Evolutionary conservation across 2,888 invertebrate genomes (phyloP).

Genomic region (Phalera bucephala): DNA sequence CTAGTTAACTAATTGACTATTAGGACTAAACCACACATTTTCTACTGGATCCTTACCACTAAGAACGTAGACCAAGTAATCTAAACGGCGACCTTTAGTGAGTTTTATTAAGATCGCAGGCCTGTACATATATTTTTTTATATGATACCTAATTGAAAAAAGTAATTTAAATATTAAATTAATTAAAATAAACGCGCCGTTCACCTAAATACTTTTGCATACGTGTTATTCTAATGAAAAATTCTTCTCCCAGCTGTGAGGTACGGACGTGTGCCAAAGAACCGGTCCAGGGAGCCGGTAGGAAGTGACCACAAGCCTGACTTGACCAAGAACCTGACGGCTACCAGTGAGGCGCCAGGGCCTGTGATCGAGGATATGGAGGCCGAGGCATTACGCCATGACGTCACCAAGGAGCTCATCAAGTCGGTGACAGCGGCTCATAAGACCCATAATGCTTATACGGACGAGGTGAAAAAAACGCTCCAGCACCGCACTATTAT

Average conservation of each 20-base stretch:
- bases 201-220: too few species aligned
- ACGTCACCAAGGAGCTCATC: slow-evolving; percentile 55
- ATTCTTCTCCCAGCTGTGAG: slow-evolving; percentile 90
- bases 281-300: slow-evolving; percentile 88
- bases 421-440: slow-evolving; percentile 87
- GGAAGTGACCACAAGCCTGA: slow-evolving; percentile 44
- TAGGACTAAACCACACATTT: too few species aligned
- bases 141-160: too few species aligned
- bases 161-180: too few species aligned
- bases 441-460: slow-evolving; percentile 93
- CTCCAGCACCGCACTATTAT: slow-evolving; percentile 39
- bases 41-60: too few species aligned
- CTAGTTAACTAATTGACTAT: too few species aligned
- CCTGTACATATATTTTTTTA: too few species aligned
- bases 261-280: slow-evolving; percentile 98
- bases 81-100: too few species aligned
- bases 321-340: slow-evolving; percentile 25
- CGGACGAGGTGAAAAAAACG: slow-evolving; percentile 89
- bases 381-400: slow-evolving; percentile 30
- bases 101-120: too few species aligned
- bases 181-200: too few species aligned
- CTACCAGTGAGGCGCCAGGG: slow-evolving; percentile 8
- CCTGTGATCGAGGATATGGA: slow-evolving; percentile 34
- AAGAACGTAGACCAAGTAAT: too few species aligned
- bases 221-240: too few species aligned